These are phyloP conservation scores for Hymenochirus boettgeri DNA, from an alignment of 2,113 vertebrate species.

Conservation along the genomic window DNA sequence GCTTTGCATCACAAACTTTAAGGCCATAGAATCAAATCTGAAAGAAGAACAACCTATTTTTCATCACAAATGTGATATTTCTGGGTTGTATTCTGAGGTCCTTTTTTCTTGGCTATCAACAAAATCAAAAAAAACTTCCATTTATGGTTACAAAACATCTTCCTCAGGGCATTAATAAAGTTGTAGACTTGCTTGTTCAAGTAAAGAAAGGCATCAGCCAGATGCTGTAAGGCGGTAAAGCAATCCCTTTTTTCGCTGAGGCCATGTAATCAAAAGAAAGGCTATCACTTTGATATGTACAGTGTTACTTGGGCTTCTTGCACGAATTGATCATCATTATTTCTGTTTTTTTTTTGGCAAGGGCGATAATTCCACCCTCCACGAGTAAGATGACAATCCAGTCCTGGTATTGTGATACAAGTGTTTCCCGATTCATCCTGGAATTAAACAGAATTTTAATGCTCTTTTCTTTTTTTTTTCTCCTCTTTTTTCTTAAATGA, in stretches of 20 bases:
- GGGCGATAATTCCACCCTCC: conserved; percentile 42
- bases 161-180: conserved; percentile 83
- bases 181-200: conserved; percentile 80
- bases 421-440: conserved; percentile 55
- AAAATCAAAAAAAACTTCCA: conserved; percentile 53
- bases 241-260: conserved; percentile 51
- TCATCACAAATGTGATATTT: no score
- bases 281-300: conserved; percentile 63
- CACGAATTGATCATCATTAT: conserved; percentile 54
- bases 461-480: no score
- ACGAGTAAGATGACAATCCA: conserved; percentile 64
- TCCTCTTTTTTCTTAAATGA: no score
- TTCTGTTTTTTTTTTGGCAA: conserved; percentile 59
- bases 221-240: conserved; percentile 55
- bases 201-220: conserved; percentile 70
- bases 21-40: no score
- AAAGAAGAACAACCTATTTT: no score
- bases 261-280: conserved; percentile 64
- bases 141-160: conserved; percentile 77
- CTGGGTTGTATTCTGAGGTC: no score
- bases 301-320: conserved; percentile 63
- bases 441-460: no score
- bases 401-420: conserved; percentile 59
- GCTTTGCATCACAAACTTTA: no score
- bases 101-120: no score